phyloP scores from a whole-genome alignment of 2,888 invertebrate species.

The Ochropleura plecta region DNA sequence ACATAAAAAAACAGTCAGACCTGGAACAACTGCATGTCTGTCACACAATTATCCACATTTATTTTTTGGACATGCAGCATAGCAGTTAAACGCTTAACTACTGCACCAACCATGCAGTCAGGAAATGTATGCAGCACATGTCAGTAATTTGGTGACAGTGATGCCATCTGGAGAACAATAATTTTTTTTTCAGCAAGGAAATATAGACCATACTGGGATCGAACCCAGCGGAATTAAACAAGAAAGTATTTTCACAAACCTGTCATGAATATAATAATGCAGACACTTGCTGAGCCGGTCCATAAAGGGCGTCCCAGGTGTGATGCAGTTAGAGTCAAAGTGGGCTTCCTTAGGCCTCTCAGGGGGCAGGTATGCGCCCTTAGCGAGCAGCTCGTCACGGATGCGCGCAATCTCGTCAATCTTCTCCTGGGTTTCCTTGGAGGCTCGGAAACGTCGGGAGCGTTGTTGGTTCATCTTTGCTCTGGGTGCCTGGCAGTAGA shows the following conservation, averaged over 20 bases:
- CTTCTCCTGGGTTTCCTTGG: slow-evolving; percentile 98
- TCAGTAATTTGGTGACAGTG: background rate
- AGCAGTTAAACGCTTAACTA: too few species aligned
- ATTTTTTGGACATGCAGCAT: too few species aligned
- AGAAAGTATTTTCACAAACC: slow-evolving; percentile 73
- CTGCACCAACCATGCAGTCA: too few species aligned
- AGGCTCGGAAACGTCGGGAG: slow-evolving; percentile 98
- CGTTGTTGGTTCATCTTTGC: slow-evolving; percentile 99
- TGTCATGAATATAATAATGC: slow-evolving; percentile 96
- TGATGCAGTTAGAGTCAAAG: slow-evolving; percentile 99
- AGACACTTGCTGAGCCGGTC: slow-evolving; percentile 96
- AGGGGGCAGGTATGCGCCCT: slow-evolving; percentile 95
- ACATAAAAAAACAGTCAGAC: too few species aligned
- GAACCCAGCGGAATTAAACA: background rate
- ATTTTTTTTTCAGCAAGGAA: background rate
- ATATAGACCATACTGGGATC: background rate
- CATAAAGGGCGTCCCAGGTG: slow-evolving; percentile 99
- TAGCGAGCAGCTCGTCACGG: slow-evolving; percentile 93
- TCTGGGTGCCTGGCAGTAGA: slow-evolving; percentile 94
- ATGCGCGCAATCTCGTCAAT: slow-evolving; percentile 95
- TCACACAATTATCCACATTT: too few species aligned
- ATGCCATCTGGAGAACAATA: background rate
- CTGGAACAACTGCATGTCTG: too few species aligned
- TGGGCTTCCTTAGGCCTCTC: slow-evolving; percentile 97
- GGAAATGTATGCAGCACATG: background rate